Conservation (phyloP, 2,113 vertebrate species). For the Ceyx melanurus region DNA sequence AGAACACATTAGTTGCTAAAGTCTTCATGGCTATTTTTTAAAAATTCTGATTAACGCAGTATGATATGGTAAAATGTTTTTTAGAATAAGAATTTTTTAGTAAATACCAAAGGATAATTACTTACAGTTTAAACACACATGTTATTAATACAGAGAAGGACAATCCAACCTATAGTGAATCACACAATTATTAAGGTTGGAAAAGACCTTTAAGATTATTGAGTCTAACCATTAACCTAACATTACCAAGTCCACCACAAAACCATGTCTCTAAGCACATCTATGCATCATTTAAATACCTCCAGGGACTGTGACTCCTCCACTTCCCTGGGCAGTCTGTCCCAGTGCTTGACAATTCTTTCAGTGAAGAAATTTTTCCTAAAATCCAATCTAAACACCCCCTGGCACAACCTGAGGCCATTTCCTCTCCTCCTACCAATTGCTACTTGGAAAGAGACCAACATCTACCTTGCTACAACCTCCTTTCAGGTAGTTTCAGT, state of each 20-base stretch:
- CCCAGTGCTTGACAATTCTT: not conserved
- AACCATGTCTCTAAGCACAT: not conserved
- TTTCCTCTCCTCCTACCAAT: not conserved
- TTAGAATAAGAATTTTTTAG: not conserved
- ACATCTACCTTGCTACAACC: fast-evolving
- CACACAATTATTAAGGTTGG: not conserved
- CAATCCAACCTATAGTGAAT: not conserved
- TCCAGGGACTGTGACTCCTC: not conserved
- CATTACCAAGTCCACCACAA: not conserved
- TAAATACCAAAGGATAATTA: not conserved
- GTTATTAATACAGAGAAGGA: not conserved
- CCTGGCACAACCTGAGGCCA: fast-evolving
- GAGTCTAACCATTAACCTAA: not conserved
- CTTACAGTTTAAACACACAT: not conserved
- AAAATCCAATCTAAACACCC: not conserved
- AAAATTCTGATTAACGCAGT: not conserved
- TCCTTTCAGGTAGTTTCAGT: not conserved
- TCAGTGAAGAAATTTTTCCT: not conserved
- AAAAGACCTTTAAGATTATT: not conserved
- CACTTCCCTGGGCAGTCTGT: not conserved
- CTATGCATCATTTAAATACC: not conserved
- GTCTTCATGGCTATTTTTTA: not conserved
- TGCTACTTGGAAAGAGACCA: not conserved
- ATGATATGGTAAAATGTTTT: not conserved
- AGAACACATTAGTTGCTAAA: not conserved